Evolutionary conservation across 2,797 vertebrate genomes (phyloP), one percentile per base, ranked within the genome.

Genomic region (Chelidonichthys spinosus): DNA sequence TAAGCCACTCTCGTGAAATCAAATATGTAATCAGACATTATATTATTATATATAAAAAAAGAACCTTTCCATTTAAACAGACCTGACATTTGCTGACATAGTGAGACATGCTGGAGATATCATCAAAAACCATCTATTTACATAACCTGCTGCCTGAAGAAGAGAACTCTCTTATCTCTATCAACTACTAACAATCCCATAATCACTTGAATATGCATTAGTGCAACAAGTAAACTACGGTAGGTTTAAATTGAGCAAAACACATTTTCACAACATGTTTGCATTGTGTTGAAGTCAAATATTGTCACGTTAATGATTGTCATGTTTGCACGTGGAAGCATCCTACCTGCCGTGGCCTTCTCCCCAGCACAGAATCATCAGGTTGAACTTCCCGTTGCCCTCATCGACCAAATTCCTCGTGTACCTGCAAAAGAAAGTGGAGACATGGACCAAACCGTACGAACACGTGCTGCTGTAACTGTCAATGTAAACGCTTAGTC

Each of bases 331-430:
- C 5, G 9, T 59, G 2, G 25, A 52, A 72, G 33, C 40, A 52
- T 74, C 17, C 93, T 92, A 98, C 98, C 98, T 99, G 93, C 98
- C 98, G 8, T 99, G 97, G 17, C 98, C 98, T 95, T 99, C 98
- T 86, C 97, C 98, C 98, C 98, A 99, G 86, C 97, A 99, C 25
- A 99, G 94, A 79, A 99, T 94, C 91, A 99, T 99, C 69, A 99
- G 93, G 79, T 99, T 99, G 91, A 99, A 99, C 85, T 99, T 99
- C 36, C 95, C 96, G 61, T 99, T 99, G 71, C 98, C 98, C 83
- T 90, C 94, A 83, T 99, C 96, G 56, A 99, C 95, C 84, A 99
- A 93, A 93, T 99, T 99, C 88, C 98, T 95, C 2, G 98, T 99
- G 86, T 99, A 99, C 77, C 98, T 99, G 87, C 78, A 32, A 85